phyloP scores from a whole-genome alignment of 1,140 invertebrate species.

The Scaptomyza montana region DNA sequence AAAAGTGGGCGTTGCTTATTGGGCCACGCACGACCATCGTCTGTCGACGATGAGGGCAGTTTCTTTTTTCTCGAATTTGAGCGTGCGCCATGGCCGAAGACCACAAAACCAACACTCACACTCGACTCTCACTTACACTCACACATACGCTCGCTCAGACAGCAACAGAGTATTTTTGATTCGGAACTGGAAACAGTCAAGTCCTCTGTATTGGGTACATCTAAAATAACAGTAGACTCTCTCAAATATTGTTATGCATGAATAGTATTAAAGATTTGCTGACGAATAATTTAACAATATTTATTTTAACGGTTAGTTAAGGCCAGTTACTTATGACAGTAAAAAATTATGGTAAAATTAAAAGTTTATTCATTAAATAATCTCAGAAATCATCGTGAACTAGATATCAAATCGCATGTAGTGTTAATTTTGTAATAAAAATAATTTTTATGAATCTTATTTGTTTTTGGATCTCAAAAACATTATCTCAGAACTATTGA shows the following conservation, averaged over 20 bases:
- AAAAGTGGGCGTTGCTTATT: conserved; percentile 72
- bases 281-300: too few species aligned
- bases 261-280: not conserved
- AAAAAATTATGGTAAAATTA: not conserved
- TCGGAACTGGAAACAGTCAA: conserved; percentile 13
- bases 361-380: not conserved
- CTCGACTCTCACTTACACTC: conserved; percentile 6
- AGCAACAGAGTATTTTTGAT: conserved; percentile 18
- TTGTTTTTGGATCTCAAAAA: too few species aligned
- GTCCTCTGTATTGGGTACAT: not conserved
- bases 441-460: too few species aligned
- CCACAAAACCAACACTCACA: conserved; percentile 33
- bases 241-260: not conserved
- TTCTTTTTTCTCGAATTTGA: conserved; percentile 38
- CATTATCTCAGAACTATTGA: too few species aligned
- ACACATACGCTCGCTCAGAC: conserved; percentile 3
- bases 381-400: too few species aligned
- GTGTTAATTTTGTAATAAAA: too few species aligned
- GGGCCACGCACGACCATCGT: conserved; percentile 43
- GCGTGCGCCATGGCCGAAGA: conserved; percentile 70
- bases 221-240: not conserved
- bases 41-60: conserved; percentile 31
- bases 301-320: too few species aligned
- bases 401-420: too few species aligned
- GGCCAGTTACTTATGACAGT: too few species aligned